phyloP scores from a whole-genome alignment of 2,888 invertebrate genomes.

The Lepidochrysops patricia region DNA sequence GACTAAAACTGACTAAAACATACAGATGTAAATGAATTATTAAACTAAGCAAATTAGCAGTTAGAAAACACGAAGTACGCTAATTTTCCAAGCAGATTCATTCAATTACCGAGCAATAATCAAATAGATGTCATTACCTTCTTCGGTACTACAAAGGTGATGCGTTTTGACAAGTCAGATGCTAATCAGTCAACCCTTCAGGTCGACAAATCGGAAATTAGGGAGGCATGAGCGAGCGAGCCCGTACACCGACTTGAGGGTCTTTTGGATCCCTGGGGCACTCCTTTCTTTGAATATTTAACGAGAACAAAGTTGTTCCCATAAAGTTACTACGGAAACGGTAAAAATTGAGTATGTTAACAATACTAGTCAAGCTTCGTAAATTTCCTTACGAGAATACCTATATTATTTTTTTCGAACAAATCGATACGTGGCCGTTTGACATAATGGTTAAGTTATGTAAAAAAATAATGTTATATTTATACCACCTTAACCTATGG shows the following conservation, averaged over 20 bases:
- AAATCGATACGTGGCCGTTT: too few species aligned
- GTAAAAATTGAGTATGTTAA: background rate
- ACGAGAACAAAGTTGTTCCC: constrained; percentile 41
- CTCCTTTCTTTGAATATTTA: constrained; percentile 71
- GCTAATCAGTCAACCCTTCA: constrained; percentile 72
- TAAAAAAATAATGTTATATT: too few species aligned
- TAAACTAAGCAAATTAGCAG: background rate
- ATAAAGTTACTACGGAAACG: constrained; percentile 2
- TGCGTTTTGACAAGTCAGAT: constrained; percentile 66
- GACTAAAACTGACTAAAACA: background rate
- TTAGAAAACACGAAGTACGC: constrained; percentile 18
- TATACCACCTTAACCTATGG: too few species aligned
- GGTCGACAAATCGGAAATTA: constrained; percentile 73
- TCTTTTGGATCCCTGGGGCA: constrained; percentile 55
- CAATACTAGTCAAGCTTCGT: background rate
- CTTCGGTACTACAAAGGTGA: constrained; percentile 43
- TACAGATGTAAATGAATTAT: too few species aligned
- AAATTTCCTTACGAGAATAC: background rate
- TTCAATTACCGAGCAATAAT: constrained; percentile 30
- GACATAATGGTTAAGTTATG: too few species aligned
- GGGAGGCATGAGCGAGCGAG: constrained; percentile 67
- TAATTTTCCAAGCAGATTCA: constrained; percentile 31
- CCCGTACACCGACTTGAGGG: constrained; percentile 37
- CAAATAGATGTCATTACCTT: constrained; percentile 40
- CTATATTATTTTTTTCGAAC: background rate